Conservation (phyloP, 2,113 vertebrate genomes). For the Poeciliopsis turrubarensis region DNA sequence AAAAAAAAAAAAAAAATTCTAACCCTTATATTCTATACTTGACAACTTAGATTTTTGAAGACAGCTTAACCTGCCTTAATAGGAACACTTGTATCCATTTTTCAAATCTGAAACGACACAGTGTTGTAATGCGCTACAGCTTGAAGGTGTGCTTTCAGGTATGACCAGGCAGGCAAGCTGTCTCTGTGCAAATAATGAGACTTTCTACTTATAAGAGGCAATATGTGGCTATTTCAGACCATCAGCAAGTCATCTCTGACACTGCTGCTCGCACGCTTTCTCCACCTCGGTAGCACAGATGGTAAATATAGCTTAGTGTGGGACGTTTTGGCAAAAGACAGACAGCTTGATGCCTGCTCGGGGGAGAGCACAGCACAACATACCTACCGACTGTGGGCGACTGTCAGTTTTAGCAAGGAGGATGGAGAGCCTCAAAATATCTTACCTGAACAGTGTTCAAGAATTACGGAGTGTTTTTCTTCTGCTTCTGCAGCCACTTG, state of each 20-base stretch:
- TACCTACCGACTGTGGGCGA: constrained; percentile 72
- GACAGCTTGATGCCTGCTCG: constrained; percentile 60
- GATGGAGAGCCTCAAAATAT: constrained; percentile 33
- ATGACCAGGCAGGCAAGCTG: constrained; percentile 6
- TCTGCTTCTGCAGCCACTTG: constrained; percentile 4
- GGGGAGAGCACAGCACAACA: constrained; percentile 54
- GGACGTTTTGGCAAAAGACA: constrained; percentile 74
- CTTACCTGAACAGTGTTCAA: constrained; percentile 27
- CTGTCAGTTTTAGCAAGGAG: constrained; percentile 66
- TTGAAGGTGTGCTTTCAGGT: constrained; percentile 16
- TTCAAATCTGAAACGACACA: background rate
- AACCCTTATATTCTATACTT: background rate
- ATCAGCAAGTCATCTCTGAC: constrained; percentile 57
- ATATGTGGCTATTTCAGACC: constrained; percentile 46
- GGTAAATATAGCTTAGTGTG: constrained; percentile 75
- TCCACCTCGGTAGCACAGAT: constrained; percentile 56
- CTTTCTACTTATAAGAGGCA: constrained; percentile 45
- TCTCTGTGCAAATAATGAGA: constrained; percentile 49
- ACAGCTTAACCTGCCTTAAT: background rate
- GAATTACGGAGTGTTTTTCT: background rate
- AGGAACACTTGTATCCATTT: background rate
- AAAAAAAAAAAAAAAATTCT: background rate
- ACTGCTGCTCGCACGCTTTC: constrained; percentile 59
- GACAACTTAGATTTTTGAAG: background rate
- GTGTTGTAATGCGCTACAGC: constrained; percentile 5